These are phyloP conservation scores for Ptyas mucosa DNA, from an alignment of 2,113 vertebrate genomes.

Conservation along the genomic window DNA sequence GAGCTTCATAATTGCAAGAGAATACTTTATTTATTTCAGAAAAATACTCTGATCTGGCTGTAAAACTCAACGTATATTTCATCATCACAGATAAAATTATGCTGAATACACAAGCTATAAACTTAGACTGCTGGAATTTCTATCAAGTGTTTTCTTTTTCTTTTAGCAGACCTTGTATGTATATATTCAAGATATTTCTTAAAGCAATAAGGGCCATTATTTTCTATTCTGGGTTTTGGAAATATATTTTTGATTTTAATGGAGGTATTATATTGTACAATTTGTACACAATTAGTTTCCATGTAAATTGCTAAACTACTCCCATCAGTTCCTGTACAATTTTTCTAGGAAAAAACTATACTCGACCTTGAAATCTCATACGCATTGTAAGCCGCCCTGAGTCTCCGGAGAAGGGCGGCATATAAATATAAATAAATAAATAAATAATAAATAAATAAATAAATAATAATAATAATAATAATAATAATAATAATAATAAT, in stretches of 20 bases:
- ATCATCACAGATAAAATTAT: neutral
- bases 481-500: too few species aligned
- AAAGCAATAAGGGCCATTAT: neutral
- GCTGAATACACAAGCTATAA: neutral
- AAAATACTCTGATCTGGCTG: neutral
- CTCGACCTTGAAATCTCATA: neutral
- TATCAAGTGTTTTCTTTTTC: neutral
- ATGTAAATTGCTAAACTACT: fast-evolving
- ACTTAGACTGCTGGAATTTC: neutral
- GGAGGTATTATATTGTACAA: neutral
- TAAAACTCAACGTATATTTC: neutral
- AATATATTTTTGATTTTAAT: neutral
- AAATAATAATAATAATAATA: too few species aligned
- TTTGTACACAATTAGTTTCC: neutral
- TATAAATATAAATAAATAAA: too few species aligned
- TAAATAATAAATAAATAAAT: too few species aligned
- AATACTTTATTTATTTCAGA: neutral
- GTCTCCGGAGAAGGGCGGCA: too few species aligned
- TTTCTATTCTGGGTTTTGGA: neutral
- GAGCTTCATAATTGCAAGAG: neutral
- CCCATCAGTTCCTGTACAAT: neutral
- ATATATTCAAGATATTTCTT: neutral
- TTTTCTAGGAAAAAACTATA: neutral
- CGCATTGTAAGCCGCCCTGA: too few species aligned
- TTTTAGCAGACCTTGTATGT: neutral